Percentiles rank a stretch among this genome's conserved stretches.
Conservation (phyloP, 2,113 vertebrate genomes). For the Oryzias woworae region DNA sequence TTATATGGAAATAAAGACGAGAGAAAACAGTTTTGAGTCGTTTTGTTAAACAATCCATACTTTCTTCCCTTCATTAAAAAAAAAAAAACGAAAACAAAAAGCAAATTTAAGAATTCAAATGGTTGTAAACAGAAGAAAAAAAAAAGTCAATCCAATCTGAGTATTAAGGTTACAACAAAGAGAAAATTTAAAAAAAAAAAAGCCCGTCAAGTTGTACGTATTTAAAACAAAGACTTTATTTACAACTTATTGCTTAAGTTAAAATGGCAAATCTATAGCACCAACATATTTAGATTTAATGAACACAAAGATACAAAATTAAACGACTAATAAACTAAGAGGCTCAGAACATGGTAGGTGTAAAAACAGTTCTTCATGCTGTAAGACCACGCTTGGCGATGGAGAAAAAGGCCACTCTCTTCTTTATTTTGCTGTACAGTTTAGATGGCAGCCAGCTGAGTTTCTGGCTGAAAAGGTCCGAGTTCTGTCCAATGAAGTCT, state of each 20-base stretch:
- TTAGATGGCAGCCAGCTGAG: constrained; percentile 82
- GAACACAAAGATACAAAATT: constrained; percentile 2
- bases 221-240: constrained; percentile 41
- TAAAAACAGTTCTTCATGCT: constrained; percentile 36
- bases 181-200: constrained; percentile 14
- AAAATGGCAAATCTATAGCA: constrained; percentile 42
- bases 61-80: too few species aligned
- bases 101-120: too few species aligned
- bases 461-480: constrained; percentile 71
- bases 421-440: constrained; percentile 78
- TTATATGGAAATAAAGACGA: not conserved
- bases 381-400: constrained; percentile 14
- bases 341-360: constrained; percentile 14
- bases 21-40: not conserved
- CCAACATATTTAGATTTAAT: constrained; percentile 7
- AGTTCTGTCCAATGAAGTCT: constrained; percentile 85
- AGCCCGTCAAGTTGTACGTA: not conserved
- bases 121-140: too few species aligned
- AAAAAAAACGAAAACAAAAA: too few species aligned
- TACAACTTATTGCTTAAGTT: constrained; percentile 39
- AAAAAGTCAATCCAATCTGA: too few species aligned
- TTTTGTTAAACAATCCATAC: too few species aligned
- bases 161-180: too few species aligned
- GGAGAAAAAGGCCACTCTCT: constrained; percentile 87
- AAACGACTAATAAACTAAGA: not conserved